Evolutionary conservation across 2,888 invertebrate species (phyloP), one percentile per base, ranked within the genome.

Genomic region (Fragum whitleyi): DNA sequence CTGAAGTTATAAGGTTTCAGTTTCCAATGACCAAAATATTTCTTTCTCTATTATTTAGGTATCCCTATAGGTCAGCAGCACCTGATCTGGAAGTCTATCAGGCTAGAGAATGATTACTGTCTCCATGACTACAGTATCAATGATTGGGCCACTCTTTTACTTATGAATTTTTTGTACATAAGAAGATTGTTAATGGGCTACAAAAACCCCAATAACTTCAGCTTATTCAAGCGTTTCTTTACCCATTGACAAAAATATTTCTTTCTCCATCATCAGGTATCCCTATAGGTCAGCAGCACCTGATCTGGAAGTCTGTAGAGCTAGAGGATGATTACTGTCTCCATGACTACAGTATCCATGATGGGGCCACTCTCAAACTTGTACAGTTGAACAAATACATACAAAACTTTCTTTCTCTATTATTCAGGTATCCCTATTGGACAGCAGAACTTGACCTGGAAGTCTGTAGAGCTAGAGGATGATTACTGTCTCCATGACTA

Each of bases 31-130:
- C n/a, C n/a, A n/a, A n/a, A n/a, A n/a, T n/a, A n/a, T n/a, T n/a
- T n/a, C n/a, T n/a, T n/a, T n/a, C n/a, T n/a, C n/a, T n/a, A n/a
- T n/a, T n/a, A n/a, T n/a, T n/a, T n/a, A n/a, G n/a, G n/a, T n/a
- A n/a, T n/a, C n/a, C n/a, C 96, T 53, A 95, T 96, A 79, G 95
- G 96, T 61, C 96, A 97, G 89, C 96, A 97, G 94, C 96, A 96
- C 94, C 94, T 97, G 74, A 95, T 97, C 57, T 96, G 96, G 95
- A 96, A 96, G 93, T 95, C 96, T 65, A 95, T 95, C 81, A 97
- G 97, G 94, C 94, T 97, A 86, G 96, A 96, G 70, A 94, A 94
- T 89, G 95, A 96, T 92, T 95, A 95, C 85, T 95, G 96, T 79
- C 95, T 97, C 81, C 95, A 95, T 85, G 94, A 95, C 89, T 94